Evolutionary conservation across 1,140 invertebrate species (phyloP), one percentile per base, ranked within the genome.

Genomic region (Lithobius niger): DNA sequence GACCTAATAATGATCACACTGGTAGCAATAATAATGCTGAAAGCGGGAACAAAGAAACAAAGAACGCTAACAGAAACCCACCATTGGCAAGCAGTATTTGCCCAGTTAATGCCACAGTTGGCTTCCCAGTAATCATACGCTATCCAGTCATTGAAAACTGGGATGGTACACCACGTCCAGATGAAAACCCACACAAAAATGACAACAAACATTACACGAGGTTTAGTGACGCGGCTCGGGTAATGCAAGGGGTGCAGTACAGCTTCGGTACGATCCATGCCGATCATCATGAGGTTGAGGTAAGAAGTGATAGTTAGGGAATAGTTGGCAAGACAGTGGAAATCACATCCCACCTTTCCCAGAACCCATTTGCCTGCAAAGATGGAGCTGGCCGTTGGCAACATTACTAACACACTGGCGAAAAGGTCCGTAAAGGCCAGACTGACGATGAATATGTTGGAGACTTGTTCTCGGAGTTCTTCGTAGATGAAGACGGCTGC

Each of bases 51-150:
- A 16, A 26, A 55, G 31, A 48, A 55, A 1, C 27, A 18, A 3
- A 18, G 15, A 2, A 18, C 27, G n/a, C 31, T 36, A 2, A 2
- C n/a, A 27, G 18, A 51, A 3, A 52, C 25, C 1, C 2, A 54
- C 28, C 10, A 36, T 10, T 10, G 31, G 10, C 10, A 10, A 10
- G 10, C n/a, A 10, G 31, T 10, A 36, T 36, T 10, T 15, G 19
- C 26, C 10, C 21, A 18, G 1, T 24, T 4, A 2, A 18, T 48
- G 2, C 27, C 28, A 27, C 57, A 58, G 2, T 43, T 18, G 0
- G 51, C 52, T 56, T 55, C 54, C 15, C 26, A 25, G 27, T 58
- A 58, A 13, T 58, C 40, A 25, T 52, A 58, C 3, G 13, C 4
- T 19, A 27, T 26, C 57, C 57, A 58, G 3, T 47, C 40, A 18